phyloP scores from a whole-genome alignment of 1,140 invertebrate genomes.

The Plutomurus gul region DNA sequence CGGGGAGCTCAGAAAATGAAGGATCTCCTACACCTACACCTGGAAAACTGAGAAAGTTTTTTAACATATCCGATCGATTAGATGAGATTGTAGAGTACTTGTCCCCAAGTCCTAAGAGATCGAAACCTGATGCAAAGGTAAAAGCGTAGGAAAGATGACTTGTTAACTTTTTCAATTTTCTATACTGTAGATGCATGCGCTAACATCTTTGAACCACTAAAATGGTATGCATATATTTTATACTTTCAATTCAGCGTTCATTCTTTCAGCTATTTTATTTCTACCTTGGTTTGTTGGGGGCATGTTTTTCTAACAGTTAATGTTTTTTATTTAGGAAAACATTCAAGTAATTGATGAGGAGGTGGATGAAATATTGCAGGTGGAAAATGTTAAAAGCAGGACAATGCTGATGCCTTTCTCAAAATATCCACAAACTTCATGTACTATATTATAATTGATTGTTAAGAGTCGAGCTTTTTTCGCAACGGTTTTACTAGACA shows the following conservation, averaged over 20 bases:
- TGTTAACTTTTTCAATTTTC: background rate
- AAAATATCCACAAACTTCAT: slow-evolving; percentile 25
- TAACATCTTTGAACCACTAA: no score
- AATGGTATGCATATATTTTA: no score
- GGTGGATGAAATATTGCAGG: background rate
- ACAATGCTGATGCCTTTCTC: slow-evolving; percentile 19
- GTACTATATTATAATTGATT: slow-evolving; percentile 10
- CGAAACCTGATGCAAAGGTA: background rate
- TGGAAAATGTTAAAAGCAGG: background rate
- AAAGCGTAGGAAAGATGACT: background rate
- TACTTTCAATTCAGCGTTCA: no score
- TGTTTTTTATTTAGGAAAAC: no score
- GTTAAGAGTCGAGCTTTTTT: background rate
- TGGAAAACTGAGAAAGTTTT: slow-evolving; percentile 44
- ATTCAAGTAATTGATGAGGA: no score
- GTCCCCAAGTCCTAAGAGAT: slow-evolving; percentile 1
- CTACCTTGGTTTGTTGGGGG: no score
- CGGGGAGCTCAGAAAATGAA: background rate
- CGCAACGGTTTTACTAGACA: no score
- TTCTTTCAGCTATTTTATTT: no score
- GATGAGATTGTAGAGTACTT: slow-evolving; percentile 48
- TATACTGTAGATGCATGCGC: no score
- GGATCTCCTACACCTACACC: slow-evolving; percentile 38
- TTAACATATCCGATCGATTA: slow-evolving; percentile 47
- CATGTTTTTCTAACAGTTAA: no score